These are phyloP conservation scores for Tenebrosternarchus preto DNA, from an alignment of 2,113 vertebrate species.

Conservation along the genomic window DNA sequence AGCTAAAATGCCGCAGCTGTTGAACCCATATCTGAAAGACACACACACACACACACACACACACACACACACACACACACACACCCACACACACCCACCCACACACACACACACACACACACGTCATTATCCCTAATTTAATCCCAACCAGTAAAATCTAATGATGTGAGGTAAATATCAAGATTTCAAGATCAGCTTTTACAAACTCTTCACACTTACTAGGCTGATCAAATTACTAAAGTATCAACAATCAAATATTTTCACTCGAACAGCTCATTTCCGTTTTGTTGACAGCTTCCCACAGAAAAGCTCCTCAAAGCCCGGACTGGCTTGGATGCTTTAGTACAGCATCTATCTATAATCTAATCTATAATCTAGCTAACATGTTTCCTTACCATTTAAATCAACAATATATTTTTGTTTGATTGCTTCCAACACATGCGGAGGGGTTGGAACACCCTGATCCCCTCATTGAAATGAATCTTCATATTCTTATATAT, in stretches of 20 bases:
- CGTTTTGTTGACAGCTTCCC: no score
- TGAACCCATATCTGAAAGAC: conserved; percentile 89
- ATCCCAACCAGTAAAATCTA: neutral
- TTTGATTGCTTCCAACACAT: neutral
- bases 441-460: no score
- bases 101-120: neutral
- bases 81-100: conserved; percentile 18
- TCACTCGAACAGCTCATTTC: no score
- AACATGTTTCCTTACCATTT: neutral
- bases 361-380: neutral
- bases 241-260: no score
- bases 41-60: conserved; percentile 5
- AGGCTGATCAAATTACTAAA: no score
- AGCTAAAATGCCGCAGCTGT: conserved; percentile 82
- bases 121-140: neutral
- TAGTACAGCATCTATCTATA: neutral
- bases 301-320: no score
- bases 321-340: neutral
- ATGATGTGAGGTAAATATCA: no score
- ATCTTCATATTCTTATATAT: no score
- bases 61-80: neutral
- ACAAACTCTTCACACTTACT: no score
- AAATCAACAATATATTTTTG: neutral
- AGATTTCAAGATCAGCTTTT: no score
- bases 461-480: neutral